Base-by-base conservation (phyloP, 2,888 invertebrate genomes). In the Biston stratarius region DNA sequence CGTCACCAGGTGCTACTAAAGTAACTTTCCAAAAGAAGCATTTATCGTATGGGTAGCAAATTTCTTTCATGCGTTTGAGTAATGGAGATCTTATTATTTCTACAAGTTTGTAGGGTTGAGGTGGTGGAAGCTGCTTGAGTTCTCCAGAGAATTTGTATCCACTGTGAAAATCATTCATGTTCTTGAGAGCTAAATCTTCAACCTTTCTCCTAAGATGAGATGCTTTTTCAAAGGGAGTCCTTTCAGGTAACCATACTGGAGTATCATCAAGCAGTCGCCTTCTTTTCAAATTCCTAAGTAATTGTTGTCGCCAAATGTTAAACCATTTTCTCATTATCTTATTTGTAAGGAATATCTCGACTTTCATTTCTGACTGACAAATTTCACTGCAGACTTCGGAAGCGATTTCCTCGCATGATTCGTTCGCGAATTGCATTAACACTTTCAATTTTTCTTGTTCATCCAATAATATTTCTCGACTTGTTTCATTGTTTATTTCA, bases 11-110 rank as follows among this genome's bases (percentile, higher is more conserved):
- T 63, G 95, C 90, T 8, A 95, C 95, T 58, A 96, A 81, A 6
- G 95, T 92, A 42, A 96, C 82, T 87, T 96, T 96, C 96, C 96
- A 96, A 83, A 93, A 83, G 82, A 90, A 84, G 77, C 87, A 87
- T 83, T 90, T 87, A 77, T 90, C 82, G 79, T 92, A 82, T 73
- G 83, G 89, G 81, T 88, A 92, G 77, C 76, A 87, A 56, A 89
- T 94, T 88, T 87, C 94, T 85, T 87, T 94, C 93, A 85, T 94
- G 58, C 85, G 94, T 89, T 82, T 92, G 69, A 89, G 83, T 75
- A 88, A 85, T 70, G 84, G 89, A 67, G 85, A 92, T 76, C 85
- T 92, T 80, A 87, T 95, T 75, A 82, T 91, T 86, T 86, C 94
- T 85, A 93, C 88, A 2, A 94, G 79, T 68, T 92, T 89, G 61